Evolutionary conservation across 2,888 invertebrate genomes (phyloP).

Genomic region (Ochropacha duplaris): DNA sequence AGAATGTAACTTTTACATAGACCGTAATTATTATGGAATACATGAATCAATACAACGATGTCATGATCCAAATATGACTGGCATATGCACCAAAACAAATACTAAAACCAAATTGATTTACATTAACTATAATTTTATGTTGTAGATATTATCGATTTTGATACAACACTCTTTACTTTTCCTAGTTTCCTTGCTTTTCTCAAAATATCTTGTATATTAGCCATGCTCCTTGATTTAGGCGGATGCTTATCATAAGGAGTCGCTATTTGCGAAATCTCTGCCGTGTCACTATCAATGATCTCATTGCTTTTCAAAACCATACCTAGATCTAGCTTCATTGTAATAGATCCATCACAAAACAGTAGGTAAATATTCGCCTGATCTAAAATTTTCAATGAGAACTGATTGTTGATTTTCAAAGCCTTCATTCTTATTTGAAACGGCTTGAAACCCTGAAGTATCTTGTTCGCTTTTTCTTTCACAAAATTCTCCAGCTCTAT

Average conservation of each 20-base stretch:
- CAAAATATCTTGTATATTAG: conserved; percentile 29
- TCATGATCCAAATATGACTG: too few relatives aligned
- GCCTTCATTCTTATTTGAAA: conserved; percentile 52
- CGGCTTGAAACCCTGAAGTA: conserved; percentile 43
- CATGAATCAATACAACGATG: too few relatives aligned
- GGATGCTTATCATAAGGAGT: conserved; percentile 43
- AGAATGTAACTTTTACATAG: too few relatives aligned
- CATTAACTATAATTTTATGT: background rate
- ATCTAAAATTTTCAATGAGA: conserved; percentile 51
- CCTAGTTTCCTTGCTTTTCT: conserved; percentile 17
- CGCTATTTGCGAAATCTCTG: conserved; percentile 35
- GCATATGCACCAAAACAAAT: too few relatives aligned
- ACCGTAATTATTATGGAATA: too few relatives aligned
- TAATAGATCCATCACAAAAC: conserved; percentile 38
- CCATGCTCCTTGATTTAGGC: conserved; percentile 30
- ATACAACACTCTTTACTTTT: conserved; percentile 6
- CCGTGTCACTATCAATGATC: conserved; percentile 51
- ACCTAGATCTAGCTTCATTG: conserved; percentile 52
- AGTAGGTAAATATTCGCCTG: conserved; percentile 50
- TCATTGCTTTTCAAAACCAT: conserved; percentile 64
- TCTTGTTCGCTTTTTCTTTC: conserved; percentile 39
- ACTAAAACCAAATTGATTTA: too few relatives aligned
- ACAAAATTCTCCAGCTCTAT: conserved; percentile 49
- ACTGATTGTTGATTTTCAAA: conserved; percentile 54
- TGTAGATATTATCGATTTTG: background rate